Evolutionary conservation across 2,113 vertebrate genomes (phyloP).

Genomic region (Caranx melampygus): DNA sequence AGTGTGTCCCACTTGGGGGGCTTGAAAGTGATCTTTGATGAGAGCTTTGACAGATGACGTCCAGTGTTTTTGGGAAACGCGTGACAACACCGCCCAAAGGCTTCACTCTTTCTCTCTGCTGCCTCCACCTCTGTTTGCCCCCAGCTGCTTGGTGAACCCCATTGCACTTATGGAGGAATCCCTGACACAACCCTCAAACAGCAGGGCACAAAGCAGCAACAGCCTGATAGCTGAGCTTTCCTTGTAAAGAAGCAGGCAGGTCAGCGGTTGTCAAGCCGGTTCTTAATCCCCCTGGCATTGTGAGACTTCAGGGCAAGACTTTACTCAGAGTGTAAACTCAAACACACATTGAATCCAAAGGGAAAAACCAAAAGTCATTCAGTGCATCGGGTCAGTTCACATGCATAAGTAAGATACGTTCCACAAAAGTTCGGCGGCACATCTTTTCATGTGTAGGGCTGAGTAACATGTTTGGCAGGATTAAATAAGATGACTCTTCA

Average conservation of each 20-base stretch:
- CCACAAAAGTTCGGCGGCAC: slow-evolving; percentile 1
- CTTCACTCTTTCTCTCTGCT: slow-evolving; percentile 16
- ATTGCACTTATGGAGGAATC: slow-evolving; percentile 80
- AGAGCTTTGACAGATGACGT: slow-evolving; percentile 81
- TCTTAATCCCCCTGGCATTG: slow-evolving; percentile 57
- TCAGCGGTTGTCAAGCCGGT: slow-evolving; percentile 65
- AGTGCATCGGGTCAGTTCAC: neutral
- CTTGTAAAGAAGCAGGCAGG: slow-evolving; percentile 78
- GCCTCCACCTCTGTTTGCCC: slow-evolving; percentile 59
- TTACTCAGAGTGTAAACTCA: slow-evolving; percentile 53
- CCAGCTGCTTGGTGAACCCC: slow-evolving; percentile 81
- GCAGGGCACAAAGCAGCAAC: slow-evolving; percentile 82
- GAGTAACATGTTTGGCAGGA: slow-evolving; percentile 27
- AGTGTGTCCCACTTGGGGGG: slow-evolving; percentile 51
- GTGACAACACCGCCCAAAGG: slow-evolving; percentile 51
- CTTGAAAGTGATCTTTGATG: slow-evolving; percentile 73
- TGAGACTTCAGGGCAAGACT: slow-evolving; percentile 57
- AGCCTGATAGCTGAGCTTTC: slow-evolving; percentile 75
- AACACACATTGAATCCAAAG: slow-evolving; percentile 39
- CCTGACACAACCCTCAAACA: slow-evolving; percentile 81
- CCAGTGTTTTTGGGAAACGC: slow-evolving; percentile 39
- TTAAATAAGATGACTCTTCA: slow-evolving; percentile 8
- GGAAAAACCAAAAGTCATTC: slow-evolving; percentile 8
- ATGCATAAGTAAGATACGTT: neutral
- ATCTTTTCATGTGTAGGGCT: slow-evolving; percentile 15